phyloP scores from a whole-genome alignment of 2,797 vertebrate species.

The Falco peregrinus region DNA sequence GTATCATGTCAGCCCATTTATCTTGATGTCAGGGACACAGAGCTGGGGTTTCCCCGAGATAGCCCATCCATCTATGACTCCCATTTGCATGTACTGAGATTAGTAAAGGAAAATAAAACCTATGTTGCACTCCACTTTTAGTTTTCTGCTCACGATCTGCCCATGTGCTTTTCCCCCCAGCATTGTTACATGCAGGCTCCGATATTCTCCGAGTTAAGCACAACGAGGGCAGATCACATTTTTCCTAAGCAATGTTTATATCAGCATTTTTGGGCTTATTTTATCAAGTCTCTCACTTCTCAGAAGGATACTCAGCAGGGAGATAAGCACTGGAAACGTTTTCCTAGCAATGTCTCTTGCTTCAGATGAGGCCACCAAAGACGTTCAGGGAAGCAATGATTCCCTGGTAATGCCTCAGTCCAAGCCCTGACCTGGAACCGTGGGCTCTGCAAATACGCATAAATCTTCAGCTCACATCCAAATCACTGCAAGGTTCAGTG shows the following conservation, averaged over 20 bases:
- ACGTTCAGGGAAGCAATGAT: neutral
- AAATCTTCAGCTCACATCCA: conserved; percentile 60
- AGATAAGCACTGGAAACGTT: neutral
- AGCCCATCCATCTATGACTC: accelerated
- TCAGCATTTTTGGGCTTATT: neutral
- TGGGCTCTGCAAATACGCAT: conserved; percentile 54
- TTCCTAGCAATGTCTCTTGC: neutral
- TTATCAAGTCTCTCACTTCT: neutral
- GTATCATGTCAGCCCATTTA: accelerated
- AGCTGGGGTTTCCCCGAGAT: neutral
- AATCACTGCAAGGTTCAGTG: conserved; percentile 61
- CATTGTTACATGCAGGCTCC: accelerated
- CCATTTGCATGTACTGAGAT: accelerated
- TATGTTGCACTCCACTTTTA: accelerated
- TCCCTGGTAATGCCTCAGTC: neutral
- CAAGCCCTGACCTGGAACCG: conserved; percentile 62
- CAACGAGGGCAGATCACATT: neutral
- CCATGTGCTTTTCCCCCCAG: neutral
- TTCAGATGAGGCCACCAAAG: conserved; percentile 53
- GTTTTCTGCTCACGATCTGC: accelerated
- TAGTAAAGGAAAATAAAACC: neutral
- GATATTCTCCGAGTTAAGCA: accelerated
- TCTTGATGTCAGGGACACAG: neutral
- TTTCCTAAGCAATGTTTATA: neutral
- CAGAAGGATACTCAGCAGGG: neutral